Evolutionary conservation across 2,888 invertebrate genomes (phyloP).

Genomic region (Heliconius charithonia): DNA sequence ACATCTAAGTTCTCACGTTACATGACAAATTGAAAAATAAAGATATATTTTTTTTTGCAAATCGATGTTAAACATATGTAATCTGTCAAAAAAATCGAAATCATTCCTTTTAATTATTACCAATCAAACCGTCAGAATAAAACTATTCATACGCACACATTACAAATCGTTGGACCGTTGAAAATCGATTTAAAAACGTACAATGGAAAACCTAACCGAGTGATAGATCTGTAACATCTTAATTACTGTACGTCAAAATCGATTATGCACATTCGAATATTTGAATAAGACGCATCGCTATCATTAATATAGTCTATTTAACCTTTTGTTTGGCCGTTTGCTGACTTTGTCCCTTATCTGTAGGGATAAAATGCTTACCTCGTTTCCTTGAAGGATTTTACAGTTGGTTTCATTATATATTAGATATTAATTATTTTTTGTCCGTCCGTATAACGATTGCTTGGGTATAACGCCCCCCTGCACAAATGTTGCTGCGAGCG

Average conservation of each 20-base stretch:
- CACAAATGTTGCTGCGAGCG: constrained; percentile 52
- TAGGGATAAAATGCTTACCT: not conserved
- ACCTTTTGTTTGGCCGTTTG: constrained; percentile 31
- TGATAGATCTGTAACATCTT: constrained; percentile 65
- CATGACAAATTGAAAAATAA: constrained; percentile 1
- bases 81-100: constrained; percentile 11
- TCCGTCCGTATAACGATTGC: constrained; percentile 55
- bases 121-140: constrained; percentile 19
- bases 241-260: constrained; percentile 74
- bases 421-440: constrained; percentile 54
- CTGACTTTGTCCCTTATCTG: constrained; percentile 6
- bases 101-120: constrained; percentile 32
- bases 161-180: constrained; percentile 63
- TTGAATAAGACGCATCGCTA: constrained; percentile 75
- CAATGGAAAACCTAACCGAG: constrained; percentile 62
- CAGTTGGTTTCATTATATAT: constrained; percentile 62
- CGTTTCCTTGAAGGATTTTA: constrained; percentile 53
- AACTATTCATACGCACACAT: constrained; percentile 38
- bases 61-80: not conserved
- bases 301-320: constrained; percentile 53
- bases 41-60: not conserved
- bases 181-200: constrained; percentile 66
- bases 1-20: constrained; percentile 15
- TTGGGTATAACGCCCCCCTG: constrained; percentile 60
- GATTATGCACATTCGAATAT: constrained; percentile 71